Conservation (phyloP, 2,888 invertebrate species). For the Lasioglossum lativentre region DNA sequence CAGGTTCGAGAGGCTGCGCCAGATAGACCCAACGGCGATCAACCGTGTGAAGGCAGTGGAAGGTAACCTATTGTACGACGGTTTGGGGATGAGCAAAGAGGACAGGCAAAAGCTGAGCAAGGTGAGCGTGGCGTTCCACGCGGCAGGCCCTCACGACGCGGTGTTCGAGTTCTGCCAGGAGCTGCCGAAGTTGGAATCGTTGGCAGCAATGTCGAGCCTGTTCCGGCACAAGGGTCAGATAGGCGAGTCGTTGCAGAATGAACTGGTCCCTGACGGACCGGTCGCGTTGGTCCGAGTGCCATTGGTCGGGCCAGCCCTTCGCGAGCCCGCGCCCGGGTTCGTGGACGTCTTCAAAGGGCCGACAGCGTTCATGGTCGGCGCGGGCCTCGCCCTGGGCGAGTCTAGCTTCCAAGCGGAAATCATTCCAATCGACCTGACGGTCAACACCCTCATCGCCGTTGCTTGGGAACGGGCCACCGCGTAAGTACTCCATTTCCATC, state of each 20-base stretch:
- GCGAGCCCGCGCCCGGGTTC: conserved; percentile 79
- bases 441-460: conserved; percentile 75
- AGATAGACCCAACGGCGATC: conserved; percentile 72
- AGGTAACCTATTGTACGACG: conserved; percentile 76
- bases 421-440: conserved; percentile 75
- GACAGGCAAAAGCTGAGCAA: conserved; percentile 58
- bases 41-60: conserved; percentile 72
- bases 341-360: conserved; percentile 74
- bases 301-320: conserved; percentile 75
- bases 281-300: conserved; percentile 73
- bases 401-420: conserved; percentile 73
- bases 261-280: conserved; percentile 65
- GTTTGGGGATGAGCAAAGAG: conserved; percentile 65
- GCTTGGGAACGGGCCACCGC: conserved; percentile 75
- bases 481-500: conserved; percentile 60
- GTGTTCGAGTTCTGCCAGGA: conserved; percentile 71
- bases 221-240: conserved; percentile 66
- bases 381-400: conserved; percentile 75
- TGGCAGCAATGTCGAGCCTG: conserved; percentile 65
- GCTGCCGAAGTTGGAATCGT: conserved; percentile 67
- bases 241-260: conserved; percentile 59
- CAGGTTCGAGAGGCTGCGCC: conserved; percentile 77
- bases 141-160: conserved; percentile 71
- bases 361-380: conserved; percentile 78
- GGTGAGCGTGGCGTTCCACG: conserved; percentile 76